Evolutionary conservation across 2,797 vertebrate species (phyloP).

Genomic region (Amblyraja radiata): DNA sequence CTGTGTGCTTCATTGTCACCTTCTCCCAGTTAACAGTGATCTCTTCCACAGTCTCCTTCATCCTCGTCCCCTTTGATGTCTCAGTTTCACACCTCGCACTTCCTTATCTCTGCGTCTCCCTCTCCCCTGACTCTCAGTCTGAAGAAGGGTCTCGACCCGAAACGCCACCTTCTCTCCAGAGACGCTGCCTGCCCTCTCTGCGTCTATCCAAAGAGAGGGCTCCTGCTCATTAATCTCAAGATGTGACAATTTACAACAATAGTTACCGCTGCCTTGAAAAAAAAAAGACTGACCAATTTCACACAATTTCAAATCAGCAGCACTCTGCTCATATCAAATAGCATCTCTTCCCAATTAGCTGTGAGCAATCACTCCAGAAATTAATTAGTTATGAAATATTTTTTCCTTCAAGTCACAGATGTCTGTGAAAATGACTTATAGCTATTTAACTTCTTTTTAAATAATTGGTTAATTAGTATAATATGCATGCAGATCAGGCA

Average conservation of each 20-base stretch:
- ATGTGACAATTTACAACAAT: not conserved
- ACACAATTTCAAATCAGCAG: not conserved
- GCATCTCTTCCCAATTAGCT: not conserved
- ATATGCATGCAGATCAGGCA: constrained; percentile 6
- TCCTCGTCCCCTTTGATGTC: too few relatives aligned
- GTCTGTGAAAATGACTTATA: constrained; percentile 23
- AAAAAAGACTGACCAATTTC: not conserved
- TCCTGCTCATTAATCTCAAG: not conserved
- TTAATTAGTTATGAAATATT: constrained; percentile 33
- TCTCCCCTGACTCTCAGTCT: too few relatives aligned
- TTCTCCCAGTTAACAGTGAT: too few relatives aligned
- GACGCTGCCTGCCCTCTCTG: too few relatives aligned
- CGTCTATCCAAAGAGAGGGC: not conserved
- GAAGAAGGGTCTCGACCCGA: too few relatives aligned
- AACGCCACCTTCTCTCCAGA: too few relatives aligned
- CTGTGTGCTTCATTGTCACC: too few relatives aligned
- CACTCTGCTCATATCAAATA: not conserved
- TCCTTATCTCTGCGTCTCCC: too few relatives aligned
- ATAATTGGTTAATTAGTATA: constrained; percentile 27
- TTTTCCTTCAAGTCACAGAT: constrained; percentile 10
- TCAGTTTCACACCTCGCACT: too few relatives aligned
- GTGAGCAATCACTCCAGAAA: not conserved
- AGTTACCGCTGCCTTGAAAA: not conserved
- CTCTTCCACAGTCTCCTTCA: too few relatives aligned
- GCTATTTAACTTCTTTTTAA: constrained; percentile 18